phyloP scores from a whole-genome alignment of 2,888 invertebrate genomes.

The Drosophila algonquin region DNA sequence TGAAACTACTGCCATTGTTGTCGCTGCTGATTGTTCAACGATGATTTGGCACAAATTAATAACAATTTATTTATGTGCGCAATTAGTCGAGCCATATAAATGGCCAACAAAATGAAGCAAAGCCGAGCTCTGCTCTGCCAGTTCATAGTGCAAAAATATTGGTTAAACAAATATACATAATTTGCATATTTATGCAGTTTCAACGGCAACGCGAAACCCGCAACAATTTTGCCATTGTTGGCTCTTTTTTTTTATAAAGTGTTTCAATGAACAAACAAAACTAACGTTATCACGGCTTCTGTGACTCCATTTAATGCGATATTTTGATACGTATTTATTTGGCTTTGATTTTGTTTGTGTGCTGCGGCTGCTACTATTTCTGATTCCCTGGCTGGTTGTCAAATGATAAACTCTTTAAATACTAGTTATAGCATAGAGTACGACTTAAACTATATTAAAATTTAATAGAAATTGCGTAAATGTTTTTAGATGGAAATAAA shows the following conservation, averaged over 20 bases:
- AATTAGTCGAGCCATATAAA: conserved; percentile 58
- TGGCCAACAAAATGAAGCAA: conserved; percentile 50
- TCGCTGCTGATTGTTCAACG: conserved; percentile 32
- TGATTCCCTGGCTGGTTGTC: conserved; percentile 24
- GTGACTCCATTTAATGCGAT: conserved; percentile 40
- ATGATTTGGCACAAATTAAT: conserved; percentile 69
- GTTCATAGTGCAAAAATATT: conserved; percentile 33
- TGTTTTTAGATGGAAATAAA: not conserved
- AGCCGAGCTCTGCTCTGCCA: conserved; percentile 25
- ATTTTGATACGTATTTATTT: conserved; percentile 24
- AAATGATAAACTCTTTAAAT: conserved; percentile 43
- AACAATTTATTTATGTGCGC: conserved; percentile 69
- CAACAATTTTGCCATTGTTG: conserved; percentile 27
- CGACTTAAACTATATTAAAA: not conserved
- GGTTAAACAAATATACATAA: conserved; percentile 46
- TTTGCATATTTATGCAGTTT: conserved; percentile 50
- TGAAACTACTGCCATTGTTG: conserved; percentile 27
- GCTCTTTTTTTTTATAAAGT: conserved; percentile 13
- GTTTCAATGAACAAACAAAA: conserved; percentile 42
- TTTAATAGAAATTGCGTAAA: not conserved
- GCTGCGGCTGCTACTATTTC: not conserved
- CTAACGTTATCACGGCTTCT: conserved; percentile 39
- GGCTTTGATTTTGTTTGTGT: conserved; percentile 25
- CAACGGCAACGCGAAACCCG: conserved; percentile 11
- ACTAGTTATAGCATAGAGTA: not conserved